Percentiles rank a stretch among this genome's conserved stretches.
These are phyloP conservation scores for Lacanobia wlatinum DNA, from an alignment of 2,888 invertebrate genomes.

Conservation along the genomic window DNA sequence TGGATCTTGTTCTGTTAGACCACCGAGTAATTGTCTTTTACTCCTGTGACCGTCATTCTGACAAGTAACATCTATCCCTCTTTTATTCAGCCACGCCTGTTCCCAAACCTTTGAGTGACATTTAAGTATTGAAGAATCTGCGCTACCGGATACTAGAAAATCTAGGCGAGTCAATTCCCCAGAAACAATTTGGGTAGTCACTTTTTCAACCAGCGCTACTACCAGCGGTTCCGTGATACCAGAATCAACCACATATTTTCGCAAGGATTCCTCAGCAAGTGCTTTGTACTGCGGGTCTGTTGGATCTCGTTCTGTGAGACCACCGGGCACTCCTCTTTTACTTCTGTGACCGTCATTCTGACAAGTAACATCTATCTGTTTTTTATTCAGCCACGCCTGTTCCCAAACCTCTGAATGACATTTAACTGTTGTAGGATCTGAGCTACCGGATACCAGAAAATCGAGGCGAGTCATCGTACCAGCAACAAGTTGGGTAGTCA, in stretches of 20 bases:
- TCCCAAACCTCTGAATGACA: conserved; percentile 65
- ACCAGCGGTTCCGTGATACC: conserved; percentile 27
- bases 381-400: conserved; percentile 54
- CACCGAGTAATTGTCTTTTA: conserved; percentile 37
- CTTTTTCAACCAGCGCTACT: conserved; percentile 56
- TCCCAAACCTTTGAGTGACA: conserved; percentile 65
- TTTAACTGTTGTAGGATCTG: not conserved
- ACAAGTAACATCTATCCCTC: conserved; percentile 54
- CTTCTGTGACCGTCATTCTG: conserved; percentile 14
- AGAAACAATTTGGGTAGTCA: conserved; percentile 62
- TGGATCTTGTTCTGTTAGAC: conserved; percentile 32
- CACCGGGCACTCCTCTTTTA: conserved; percentile 56
- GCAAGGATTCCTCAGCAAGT: conserved; percentile 69
- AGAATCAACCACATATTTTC: conserved; percentile 58
- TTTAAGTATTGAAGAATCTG: not conserved
- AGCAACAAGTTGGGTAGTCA: conserved; percentile 67
- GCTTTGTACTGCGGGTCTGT: conserved; percentile 55
- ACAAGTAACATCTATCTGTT: conserved; percentile 65
- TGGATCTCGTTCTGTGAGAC: conserved; percentile 35
- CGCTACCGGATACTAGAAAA: conserved; percentile 49
- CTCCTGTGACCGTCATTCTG: conserved; percentile 44
- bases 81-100: conserved; percentile 48
- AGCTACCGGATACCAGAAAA: conserved; percentile 49
- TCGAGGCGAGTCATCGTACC: conserved; percentile 61
- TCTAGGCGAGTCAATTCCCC: conserved; percentile 63